Conservation (phyloP, 2,888 invertebrate species). For the Acrocyrtus sp. region DNA sequence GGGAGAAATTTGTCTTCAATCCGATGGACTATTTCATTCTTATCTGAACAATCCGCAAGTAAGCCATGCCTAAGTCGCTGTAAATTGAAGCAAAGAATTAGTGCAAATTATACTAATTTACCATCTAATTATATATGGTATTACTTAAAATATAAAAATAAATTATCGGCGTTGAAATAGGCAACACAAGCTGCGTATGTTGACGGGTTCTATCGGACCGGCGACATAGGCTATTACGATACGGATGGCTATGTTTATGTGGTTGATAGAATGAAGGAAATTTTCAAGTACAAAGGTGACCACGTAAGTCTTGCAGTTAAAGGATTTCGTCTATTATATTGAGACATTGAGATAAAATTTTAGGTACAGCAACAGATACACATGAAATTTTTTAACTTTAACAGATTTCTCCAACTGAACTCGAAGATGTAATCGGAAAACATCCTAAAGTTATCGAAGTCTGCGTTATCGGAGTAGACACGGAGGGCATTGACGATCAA, state of each 20-base stretch:
- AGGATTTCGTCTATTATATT: too few relatives aligned
- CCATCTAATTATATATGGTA: too few relatives aligned
- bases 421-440: slow-evolving; percentile 55
- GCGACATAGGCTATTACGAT: slow-evolving; percentile 58
- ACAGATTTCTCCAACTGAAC: slow-evolving; percentile 59
- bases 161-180: slow-evolving; percentile 17
- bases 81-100: slow-evolving; percentile 32
- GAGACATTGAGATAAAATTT: neutral
- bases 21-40: slow-evolving; percentile 18
- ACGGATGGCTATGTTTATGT: slow-evolving; percentile 50
- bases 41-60: slow-evolving; percentile 40
- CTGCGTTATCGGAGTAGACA: slow-evolving; percentile 47
- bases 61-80: slow-evolving; percentile 29
- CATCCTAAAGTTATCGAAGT: slow-evolving; percentile 56
- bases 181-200: slow-evolving; percentile 37
- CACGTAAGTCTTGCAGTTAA: slow-evolving; percentile 42
- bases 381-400: neutral
- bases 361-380: neutral
- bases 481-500: slow-evolving; percentile 49
- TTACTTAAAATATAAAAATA: neutral
- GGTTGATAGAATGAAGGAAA: slow-evolving; percentile 58
- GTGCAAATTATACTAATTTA: too few relatives aligned
- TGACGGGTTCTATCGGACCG: slow-evolving; percentile 55
- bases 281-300: slow-evolving; percentile 56
- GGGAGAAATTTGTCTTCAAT: slow-evolving; percentile 41